Base-by-base conservation (phyloP, 2,888 invertebrate genomes). In the Gari tellinella region DNA sequence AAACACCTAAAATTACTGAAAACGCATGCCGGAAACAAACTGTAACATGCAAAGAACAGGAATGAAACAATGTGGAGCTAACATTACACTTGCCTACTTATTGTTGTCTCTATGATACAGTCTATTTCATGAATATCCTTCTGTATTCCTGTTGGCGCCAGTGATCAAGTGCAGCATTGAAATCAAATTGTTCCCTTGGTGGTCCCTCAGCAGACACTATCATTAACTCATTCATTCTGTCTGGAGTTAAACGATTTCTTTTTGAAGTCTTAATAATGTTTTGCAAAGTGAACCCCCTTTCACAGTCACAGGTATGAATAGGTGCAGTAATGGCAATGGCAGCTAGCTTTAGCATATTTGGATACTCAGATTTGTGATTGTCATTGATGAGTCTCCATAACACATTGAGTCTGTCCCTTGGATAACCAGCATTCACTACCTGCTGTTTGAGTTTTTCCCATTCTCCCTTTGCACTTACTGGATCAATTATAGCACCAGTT, bases 201-300 rank as follows among this genome's bases (percentile, higher is more conserved):
- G 38, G 40, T 21, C 56, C 56, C 17, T 37, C 56, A 41, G 56
- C 56, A 21, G 38, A 40, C 14, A 56, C 40, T 23, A 37, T 40
- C 8, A 56, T 56, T 14, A 56, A 17, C 17, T 19, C 40, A 45
- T 57, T 17, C 57, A 23, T 40, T 25, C 23, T 15, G 1, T 43
- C 26, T 12, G 43, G 25, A 17, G 57, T 45, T 19, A 57, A n/a
- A n/a, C 57, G 41, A 57, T 57, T 57, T 38, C 26, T 43, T 15
- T 40, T 45, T 2, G 43, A 45, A 21, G 56, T 56, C 8, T 21
- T 19, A 12, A 56, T 43, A 15, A 23, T 56, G 23, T 52, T 56
- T 23, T 56, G 56, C 15, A 56, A 40, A 23, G 41, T 56, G n/a
- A 57, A 57, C 5, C 45, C 57, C 40, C 57, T 57, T 31, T 57